phyloP scores from a whole-genome alignment of 2,113 vertebrate genomes.

The Rhinopomastus cyanomelas region DNA sequence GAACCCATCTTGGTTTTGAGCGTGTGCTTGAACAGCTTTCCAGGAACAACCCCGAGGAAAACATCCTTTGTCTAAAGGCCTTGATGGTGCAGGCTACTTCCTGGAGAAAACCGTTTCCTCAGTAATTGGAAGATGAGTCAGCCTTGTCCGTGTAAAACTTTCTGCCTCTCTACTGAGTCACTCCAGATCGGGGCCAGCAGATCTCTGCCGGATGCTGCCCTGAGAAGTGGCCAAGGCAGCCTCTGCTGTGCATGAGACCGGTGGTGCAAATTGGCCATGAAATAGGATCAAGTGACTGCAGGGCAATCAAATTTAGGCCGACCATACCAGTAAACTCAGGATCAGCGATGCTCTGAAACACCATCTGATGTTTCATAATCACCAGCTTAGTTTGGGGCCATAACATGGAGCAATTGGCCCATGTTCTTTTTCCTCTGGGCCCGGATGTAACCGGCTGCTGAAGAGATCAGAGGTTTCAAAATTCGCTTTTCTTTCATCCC shows the following conservation, averaged over 20 bases:
- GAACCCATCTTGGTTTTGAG: not conserved
- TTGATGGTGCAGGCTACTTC: not conserved
- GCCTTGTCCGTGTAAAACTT: not conserved
- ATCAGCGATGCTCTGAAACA: not conserved
- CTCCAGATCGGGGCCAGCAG: not conserved
- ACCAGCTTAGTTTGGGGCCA: not conserved
- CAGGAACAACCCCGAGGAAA: slow-evolving; percentile 3
- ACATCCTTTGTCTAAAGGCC: not conserved
- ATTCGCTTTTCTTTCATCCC: not conserved
- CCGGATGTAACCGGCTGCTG: not conserved
- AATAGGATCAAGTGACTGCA: not conserved
- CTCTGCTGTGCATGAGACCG: not conserved
- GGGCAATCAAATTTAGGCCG: not conserved
- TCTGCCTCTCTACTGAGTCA: not conserved
- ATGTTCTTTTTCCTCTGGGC: not conserved
- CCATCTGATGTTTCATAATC: slow-evolving; percentile 1
- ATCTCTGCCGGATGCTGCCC: not conserved
- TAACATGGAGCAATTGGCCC: not conserved
- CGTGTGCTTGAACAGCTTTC: not conserved
- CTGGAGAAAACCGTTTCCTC: slow-evolving; percentile 12
- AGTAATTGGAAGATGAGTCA: not conserved
- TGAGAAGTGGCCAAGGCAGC: not conserved
- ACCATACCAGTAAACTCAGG: not conserved
- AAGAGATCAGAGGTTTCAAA: not conserved
- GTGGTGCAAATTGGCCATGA: not conserved